phyloP scores from a whole-genome alignment of 1,140 invertebrate species.

The Saccostrea echinata region DNA sequence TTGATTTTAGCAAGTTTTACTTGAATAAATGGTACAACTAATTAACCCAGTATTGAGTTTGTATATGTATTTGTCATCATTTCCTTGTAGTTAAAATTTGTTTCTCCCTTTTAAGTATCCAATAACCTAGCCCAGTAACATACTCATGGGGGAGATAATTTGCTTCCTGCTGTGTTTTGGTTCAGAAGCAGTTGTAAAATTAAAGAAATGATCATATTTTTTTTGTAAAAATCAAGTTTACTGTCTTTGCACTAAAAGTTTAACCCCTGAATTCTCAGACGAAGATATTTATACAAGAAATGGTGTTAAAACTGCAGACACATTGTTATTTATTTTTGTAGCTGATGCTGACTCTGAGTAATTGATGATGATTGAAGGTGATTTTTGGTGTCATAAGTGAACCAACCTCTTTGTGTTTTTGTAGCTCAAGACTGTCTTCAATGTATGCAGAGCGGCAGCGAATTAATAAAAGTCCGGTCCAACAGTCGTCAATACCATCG shows the following conservation, averaged over 20 bases:
- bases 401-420: constrained; percentile 60
- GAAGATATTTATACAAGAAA: constrained; percentile 1
- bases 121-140: neutral
- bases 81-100: too few relatives aligned
- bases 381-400: neutral
- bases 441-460: constrained; percentile 84
- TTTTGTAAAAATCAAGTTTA: neutral
- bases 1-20: too few relatives aligned
- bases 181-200: neutral
- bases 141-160: neutral
- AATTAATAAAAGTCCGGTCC: constrained; percentile 84
- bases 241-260: neutral
- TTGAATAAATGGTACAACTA: too few relatives aligned
- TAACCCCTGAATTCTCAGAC: neutral
- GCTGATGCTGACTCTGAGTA: neutral
- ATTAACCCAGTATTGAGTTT: too few relatives aligned
- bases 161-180: neutral
- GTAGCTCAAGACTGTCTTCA: constrained; percentile 84
- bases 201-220: constrained; percentile 5
- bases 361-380: neutral
- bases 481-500: constrained; percentile 85
- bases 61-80: too few relatives aligned
- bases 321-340: constrained; percentile 16
- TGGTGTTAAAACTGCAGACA: constrained; percentile 13
- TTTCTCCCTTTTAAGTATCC: too few relatives aligned